Evolutionary conservation across 2,888 invertebrate species (phyloP).

Genomic region (Rhorus exstirpatorius): DNA sequence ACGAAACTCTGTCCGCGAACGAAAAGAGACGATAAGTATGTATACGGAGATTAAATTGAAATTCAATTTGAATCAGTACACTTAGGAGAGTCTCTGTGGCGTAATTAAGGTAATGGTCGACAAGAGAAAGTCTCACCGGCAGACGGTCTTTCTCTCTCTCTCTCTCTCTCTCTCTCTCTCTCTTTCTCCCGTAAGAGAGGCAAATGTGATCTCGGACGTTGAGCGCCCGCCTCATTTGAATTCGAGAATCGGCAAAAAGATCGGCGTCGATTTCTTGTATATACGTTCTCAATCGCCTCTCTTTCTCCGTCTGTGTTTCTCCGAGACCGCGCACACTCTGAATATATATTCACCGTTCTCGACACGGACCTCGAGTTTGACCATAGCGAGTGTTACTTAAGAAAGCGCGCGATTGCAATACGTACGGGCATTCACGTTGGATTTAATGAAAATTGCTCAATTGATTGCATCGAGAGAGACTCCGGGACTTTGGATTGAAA

Average conservation of each 20-base stretch:
- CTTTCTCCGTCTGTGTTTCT: constrained; percentile 11
- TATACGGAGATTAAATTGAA: constrained; percentile 66
- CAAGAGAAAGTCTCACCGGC: constrained; percentile 63
- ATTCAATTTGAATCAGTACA: constrained; percentile 68
- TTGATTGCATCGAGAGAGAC: constrained; percentile 38
- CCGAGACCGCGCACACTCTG: not conserved
- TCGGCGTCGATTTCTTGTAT: constrained; percentile 55
- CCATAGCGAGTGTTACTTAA: constrained; percentile 61
- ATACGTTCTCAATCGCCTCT: constrained; percentile 38
- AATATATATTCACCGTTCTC: constrained; percentile 2
- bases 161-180: constrained; percentile 23
- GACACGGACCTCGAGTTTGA: constrained; percentile 19
- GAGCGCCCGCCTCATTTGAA: constrained; percentile 64
- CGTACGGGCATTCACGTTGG: constrained; percentile 38
- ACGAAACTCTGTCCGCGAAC: constrained; percentile 42
- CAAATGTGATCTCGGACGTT: constrained; percentile 49
- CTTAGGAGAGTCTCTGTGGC: constrained; percentile 61
- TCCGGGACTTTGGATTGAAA: constrained; percentile 19
- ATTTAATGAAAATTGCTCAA: constrained; percentile 66
- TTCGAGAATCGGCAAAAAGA: constrained; percentile 64
- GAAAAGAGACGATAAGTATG: constrained; percentile 56
- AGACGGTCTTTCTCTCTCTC: constrained; percentile 28
- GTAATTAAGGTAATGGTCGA: constrained; percentile 71
- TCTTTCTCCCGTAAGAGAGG: constrained; percentile 29
- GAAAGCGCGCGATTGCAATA: constrained; percentile 50